These are phyloP conservation scores for Tineola bisselliella DNA, from an alignment of 2,888 invertebrate genomes.

Conservation along the genomic window DNA sequence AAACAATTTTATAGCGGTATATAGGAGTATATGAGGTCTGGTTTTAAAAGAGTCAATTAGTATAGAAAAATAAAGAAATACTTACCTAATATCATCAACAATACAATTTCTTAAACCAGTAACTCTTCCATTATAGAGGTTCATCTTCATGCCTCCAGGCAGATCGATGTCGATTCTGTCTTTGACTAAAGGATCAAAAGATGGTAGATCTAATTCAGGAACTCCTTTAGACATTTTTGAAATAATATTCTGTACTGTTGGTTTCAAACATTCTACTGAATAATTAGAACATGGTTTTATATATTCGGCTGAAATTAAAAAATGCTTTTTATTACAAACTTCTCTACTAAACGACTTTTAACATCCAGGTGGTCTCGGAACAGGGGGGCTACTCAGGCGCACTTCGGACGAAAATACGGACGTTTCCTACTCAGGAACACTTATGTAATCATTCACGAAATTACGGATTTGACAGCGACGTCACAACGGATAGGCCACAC, in stretches of 20 bases:
- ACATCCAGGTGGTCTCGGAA: too few species aligned
- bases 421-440: too few species aligned
- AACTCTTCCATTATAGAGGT: constrained; percentile 32
- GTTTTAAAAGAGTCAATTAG: too few species aligned
- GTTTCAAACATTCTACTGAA: constrained; percentile 37
- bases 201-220: constrained; percentile 30
- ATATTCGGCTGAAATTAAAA: constrained; percentile 27
- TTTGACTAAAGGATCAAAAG: constrained; percentile 34
- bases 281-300: constrained; percentile 34
- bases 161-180: constrained; percentile 28
- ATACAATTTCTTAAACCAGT: constrained; percentile 42
- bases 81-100: constrained; percentile 27
- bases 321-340: too few species aligned
- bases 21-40: too few species aligned
- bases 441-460: too few species aligned
- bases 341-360: too few species aligned
- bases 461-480: too few species aligned
- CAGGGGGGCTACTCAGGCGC: too few species aligned
- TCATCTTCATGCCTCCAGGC: constrained; percentile 36
- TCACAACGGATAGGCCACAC: too few species aligned
- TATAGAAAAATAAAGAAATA: neutral
- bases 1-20: neutral
- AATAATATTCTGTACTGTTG: constrained; percentile 32
- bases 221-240: constrained; percentile 38
- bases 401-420: too few species aligned